Percentiles rank a stretch among this genome's conserved stretches.
Conservation (phyloP, 2,797 vertebrate species). For the Aldrovandia affinis region DNA sequence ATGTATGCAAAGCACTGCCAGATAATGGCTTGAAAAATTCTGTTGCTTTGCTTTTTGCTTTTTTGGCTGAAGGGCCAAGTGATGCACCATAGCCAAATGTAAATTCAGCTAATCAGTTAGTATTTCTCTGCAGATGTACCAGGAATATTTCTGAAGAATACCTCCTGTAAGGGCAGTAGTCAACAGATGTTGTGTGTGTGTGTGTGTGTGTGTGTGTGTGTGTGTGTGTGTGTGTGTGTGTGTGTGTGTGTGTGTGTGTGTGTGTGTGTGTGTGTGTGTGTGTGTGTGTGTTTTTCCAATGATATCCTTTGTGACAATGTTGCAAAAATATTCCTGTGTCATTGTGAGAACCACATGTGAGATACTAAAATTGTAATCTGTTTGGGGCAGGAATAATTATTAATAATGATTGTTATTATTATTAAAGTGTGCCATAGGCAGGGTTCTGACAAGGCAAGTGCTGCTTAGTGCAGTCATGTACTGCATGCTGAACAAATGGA, state of each 20-base stretch:
- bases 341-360: background rate
- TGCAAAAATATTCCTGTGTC: background rate
- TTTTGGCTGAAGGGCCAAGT: slow-evolving; percentile 56
- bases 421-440: background rate
- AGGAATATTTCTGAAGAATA: background rate
- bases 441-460: background rate
- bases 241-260: background rate
- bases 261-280: background rate
- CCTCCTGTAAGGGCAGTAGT: background rate
- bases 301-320: background rate
- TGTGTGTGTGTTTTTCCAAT: background rate
- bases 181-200: background rate
- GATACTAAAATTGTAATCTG: background rate
- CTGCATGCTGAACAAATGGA: background rate
- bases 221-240: slow-evolving; percentile 13
- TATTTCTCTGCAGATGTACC: background rate
- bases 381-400: background rate
- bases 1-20: slow-evolving; percentile 56
- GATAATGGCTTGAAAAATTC: slow-evolving; percentile 50
- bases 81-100: slow-evolving; percentile 53
- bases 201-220: slow-evolving; percentile 12
- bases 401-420: background rate
- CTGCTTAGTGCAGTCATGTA: background rate
- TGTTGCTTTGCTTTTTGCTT: slow-evolving; percentile 40
- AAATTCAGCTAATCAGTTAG: background rate